Evolutionary conservation across 2,888 invertebrate species (phyloP).

Genomic region (Diaperis boleti): DNA sequence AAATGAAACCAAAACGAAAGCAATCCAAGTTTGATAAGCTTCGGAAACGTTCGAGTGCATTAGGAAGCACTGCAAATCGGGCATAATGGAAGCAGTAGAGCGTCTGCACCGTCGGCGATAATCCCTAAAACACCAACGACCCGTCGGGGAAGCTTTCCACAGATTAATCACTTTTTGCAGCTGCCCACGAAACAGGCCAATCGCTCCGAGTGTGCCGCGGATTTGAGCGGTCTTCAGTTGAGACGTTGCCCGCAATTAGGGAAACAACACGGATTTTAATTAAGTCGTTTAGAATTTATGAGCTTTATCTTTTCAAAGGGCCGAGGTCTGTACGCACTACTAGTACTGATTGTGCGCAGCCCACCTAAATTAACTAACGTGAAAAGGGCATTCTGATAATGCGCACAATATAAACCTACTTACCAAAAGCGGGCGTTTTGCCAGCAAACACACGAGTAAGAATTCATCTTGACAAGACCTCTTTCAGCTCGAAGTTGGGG

Average conservation of each 20-base stretch:
- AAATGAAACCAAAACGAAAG: slow-evolving; percentile 15
- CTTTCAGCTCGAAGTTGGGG: slow-evolving; percentile 31
- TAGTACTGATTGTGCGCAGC: no score
- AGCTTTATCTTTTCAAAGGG: no score
- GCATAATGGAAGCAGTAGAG: slow-evolving; percentile 52
- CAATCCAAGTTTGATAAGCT: slow-evolving; percentile 42
- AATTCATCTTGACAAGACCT: slow-evolving; percentile 26
- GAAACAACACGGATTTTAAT: no score
- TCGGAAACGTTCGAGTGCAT: slow-evolving; percentile 51
- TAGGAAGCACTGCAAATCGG: slow-evolving; percentile 54
- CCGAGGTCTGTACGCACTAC: no score
- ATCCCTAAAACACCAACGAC: slow-evolving; percentile 53
- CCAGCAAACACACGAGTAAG: slow-evolving; percentile 26
- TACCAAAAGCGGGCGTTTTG: slow-evolving; percentile 28
- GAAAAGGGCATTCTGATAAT: slow-evolving; percentile 21
- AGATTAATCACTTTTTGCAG: slow-evolving; percentile 54
- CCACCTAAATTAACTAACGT: background rate
- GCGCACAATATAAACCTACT: slow-evolving; percentile 25
- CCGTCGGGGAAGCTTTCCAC: slow-evolving; percentile 53
- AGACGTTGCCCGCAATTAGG: background rate
- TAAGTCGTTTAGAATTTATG: no score
- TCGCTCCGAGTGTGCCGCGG: slow-evolving; percentile 31
- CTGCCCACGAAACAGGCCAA: slow-evolving; percentile 44
- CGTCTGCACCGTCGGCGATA: slow-evolving; percentile 52
- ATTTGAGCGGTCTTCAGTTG: slow-evolving; percentile 3